Evolutionary conservation across 2,888 invertebrate genomes (phyloP).

Genomic region (Dysmachus trigonus): DNA sequence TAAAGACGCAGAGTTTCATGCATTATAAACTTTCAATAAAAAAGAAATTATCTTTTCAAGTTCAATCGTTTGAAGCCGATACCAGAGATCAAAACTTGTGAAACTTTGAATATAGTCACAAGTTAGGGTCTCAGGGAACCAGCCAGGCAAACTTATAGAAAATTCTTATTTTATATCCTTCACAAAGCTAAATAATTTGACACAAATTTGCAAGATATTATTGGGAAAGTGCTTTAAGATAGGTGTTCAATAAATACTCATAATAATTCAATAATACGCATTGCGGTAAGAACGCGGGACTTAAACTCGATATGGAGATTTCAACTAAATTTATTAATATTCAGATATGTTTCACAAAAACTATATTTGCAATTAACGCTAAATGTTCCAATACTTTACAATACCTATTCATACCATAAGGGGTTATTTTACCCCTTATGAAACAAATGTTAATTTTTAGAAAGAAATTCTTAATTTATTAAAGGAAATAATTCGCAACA

Average conservation of each 20-base stretch:
- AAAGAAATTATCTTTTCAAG: not conserved
- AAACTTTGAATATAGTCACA: constrained; percentile 66
- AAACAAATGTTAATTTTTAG: too few relatives aligned
- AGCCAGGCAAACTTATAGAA: constrained; percentile 63
- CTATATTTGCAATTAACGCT: not conserved
- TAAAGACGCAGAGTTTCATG: not conserved
- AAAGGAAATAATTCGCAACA: too few relatives aligned
- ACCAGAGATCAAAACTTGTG: constrained; percentile 67
- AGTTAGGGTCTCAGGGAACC: constrained; percentile 67
- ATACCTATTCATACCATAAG: too few relatives aligned
- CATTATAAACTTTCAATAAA: not conserved
- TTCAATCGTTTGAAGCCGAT: constrained; percentile 63
- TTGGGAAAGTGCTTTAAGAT: not conserved
- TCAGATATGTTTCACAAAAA: too few relatives aligned
- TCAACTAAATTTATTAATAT: not conserved
- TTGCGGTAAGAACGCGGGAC: not conserved
- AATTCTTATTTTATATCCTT: constrained; percentile 49
- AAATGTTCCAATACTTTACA: too few relatives aligned
- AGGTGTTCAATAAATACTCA: not conserved
- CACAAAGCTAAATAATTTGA: not conserved
- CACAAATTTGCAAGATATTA: not conserved
- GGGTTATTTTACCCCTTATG: too few relatives aligned
- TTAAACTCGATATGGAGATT: not conserved
- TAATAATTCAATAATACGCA: not conserved
- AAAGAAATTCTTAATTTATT: too few relatives aligned